Base-by-base conservation (phyloP, 2,797 vertebrate species). In the Manis crassicaudata region DNA sequence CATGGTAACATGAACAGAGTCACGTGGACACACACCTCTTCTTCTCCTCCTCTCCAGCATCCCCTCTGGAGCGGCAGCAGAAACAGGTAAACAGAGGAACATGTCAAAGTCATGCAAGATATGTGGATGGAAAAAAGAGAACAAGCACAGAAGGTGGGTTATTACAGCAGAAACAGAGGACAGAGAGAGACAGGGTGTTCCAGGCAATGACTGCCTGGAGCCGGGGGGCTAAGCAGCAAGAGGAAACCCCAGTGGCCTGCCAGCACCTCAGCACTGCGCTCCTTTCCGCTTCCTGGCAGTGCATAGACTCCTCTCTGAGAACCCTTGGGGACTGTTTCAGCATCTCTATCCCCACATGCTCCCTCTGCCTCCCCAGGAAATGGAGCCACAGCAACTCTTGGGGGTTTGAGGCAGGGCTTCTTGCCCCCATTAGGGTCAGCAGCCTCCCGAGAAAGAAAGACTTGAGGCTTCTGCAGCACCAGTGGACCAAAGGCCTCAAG, bases 61-160 rank as follows among this genome's bases (percentile, higher is more conserved):
- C 98, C 98, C 99, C 99, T 99, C 99, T 99, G 99, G 99, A 98
- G 98, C 98, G 98, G 99, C 99, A 99, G 99, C 99, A 98, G 99
- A 99, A 99, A 99, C 98, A 98, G 99, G 99, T 99, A 98, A 99
- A 99, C 99, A 99, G 98, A 98, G 99, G 99, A 98, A 99, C 97
- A 98, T 83, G 98, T 98, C 98, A 98, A 97, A 97, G 73, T 97
- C 99, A 99, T 98, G 99, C 99, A 98, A 98, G 98, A 97, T 96
- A 97, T 92, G 97, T 97, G 97, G 98, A 96, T 93, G 98, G 98
- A 97, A 97, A 95, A 95, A 81, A 96, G 95, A 96, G 97, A 92
- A 97, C 97, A 97, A 97, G 98, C 0, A 60, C 95, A 80, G 96
- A 97, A 95, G 92, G 90, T 96, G 97, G 63, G 95, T 96, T 56